Percentiles rank a stretch among this genome's conserved stretches.
These are phyloP conservation scores for Argya squamiceps DNA, from an alignment of 2,797 vertebrate species.

Conservation along the genomic window DNA sequence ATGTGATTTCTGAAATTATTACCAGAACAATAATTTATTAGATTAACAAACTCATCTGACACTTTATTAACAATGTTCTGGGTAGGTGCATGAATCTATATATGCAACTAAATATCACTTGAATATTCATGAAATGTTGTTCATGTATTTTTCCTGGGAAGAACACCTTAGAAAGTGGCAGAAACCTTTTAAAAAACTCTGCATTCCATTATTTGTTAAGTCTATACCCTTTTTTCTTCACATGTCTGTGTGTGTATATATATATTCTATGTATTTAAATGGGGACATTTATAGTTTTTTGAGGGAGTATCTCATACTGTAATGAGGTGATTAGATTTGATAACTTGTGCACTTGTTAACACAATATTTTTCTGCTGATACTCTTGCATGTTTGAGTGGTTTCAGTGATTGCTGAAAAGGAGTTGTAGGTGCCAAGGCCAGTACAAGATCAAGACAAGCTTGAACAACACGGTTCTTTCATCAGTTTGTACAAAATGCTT, in stretches of 20 bases:
- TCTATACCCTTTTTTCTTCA: background rate
- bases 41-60: background rate
- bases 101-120: background rate
- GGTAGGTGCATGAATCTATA: background rate
- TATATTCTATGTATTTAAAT: background rate
- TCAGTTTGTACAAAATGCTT: background rate
- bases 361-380: background rate
- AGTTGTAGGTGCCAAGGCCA: background rate
- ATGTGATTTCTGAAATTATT: background rate
- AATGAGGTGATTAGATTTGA: background rate
- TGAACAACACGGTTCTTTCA: background rate
- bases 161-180: background rate
- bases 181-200: background rate
- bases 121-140: background rate
- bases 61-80: background rate
- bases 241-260: accelerated
- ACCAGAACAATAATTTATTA: background rate
- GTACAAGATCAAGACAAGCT: accelerated
- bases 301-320: background rate
- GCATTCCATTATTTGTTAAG: background rate
- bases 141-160: background rate
- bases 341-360: background rate
- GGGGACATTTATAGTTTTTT: background rate
- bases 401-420: background rate
- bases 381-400: background rate